Evolutionary conservation across 2,113 vertebrate species (phyloP).

Genomic region (Bos indicus): DNA sequence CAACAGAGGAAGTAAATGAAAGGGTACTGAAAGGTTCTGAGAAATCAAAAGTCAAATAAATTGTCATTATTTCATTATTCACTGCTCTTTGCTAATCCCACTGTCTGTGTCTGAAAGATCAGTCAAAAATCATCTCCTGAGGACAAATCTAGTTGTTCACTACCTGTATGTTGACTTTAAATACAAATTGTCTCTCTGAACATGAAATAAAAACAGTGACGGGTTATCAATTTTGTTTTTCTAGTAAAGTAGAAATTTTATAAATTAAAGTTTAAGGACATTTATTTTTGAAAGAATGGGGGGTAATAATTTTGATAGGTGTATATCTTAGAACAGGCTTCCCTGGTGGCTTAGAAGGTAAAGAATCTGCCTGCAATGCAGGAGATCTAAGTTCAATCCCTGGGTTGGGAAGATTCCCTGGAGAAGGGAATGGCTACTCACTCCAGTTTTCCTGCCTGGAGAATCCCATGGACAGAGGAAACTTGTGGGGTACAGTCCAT

Average conservation of each 20-base stretch:
- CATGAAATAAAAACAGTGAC: neutral
- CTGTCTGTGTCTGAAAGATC: neutral
- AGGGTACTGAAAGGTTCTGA: neutral
- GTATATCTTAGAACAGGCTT: neutral
- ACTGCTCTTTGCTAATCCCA: neutral
- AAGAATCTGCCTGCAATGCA: neutral
- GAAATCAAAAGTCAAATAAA: neutral
- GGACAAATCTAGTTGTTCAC: neutral
- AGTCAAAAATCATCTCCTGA: neutral
- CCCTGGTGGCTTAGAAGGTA: neutral
- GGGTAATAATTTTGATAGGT: neutral
- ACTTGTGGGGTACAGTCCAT: neutral
- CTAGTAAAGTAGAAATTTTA: neutral
- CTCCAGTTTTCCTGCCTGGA: accelerated
- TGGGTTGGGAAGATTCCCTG: neutral
- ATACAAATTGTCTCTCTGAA: neutral
- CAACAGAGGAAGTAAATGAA: neutral
- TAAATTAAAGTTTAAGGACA: neutral
- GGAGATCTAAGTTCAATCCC: neutral
- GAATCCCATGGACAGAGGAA: neutral
- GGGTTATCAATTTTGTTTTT: neutral
- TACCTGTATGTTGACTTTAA: neutral
- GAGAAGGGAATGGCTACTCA: neutral
- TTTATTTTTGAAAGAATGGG: neutral
- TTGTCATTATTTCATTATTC: neutral